Evolutionary conservation across 2,113 vertebrate genomes (phyloP), one percentile per base, ranked within the genome.

Genomic region (Galbula dea): DNA sequence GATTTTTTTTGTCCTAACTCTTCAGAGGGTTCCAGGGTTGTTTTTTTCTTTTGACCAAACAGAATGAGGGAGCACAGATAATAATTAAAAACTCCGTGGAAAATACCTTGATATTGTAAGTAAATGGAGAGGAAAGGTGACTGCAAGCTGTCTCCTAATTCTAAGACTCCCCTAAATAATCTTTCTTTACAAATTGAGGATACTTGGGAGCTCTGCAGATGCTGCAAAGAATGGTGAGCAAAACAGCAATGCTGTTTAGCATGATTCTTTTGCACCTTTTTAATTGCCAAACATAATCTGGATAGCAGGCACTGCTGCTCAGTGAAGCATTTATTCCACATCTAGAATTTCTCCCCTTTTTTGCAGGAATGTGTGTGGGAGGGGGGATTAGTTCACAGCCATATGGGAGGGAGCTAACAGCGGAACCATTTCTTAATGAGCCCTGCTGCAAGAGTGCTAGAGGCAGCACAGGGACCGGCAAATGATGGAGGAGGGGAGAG

Each of bases 401-500:
- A 84, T 76, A 72, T 69, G 80, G 88, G 90, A 90, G 69, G 69
- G 81, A 92, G 81, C 89, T 86, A 79, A 29, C 2, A 0, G 9
- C 83, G 75, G 68, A 80, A 41, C 57, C 49, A 65, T 71, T 88
- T 86, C 78, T 59, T 18, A 34, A 62, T 20, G 54, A 94, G 79
- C 75, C 7, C 12, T 48, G 68, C 90, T 84, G 80, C 45, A 3
- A 37, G 46, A 94, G 32, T 30, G 5, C 10, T 16, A 46, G 37
- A 82, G 73, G 59, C 43, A 63, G 90, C 30, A n/a, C 52, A 89
- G 62, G 36, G 58, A 94, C 75, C 58, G 76, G 85, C 75, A 88
- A 91, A 54, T 20, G 32, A 76, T 87, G 96, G 85, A 95, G 91
- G 91, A 89, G 81, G 92, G 82, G 79, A 80, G 67, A 46, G 49